Evolutionary conservation across 2,113 vertebrate genomes (phyloP).

Genomic region (Barnardius zonarius): DNA sequence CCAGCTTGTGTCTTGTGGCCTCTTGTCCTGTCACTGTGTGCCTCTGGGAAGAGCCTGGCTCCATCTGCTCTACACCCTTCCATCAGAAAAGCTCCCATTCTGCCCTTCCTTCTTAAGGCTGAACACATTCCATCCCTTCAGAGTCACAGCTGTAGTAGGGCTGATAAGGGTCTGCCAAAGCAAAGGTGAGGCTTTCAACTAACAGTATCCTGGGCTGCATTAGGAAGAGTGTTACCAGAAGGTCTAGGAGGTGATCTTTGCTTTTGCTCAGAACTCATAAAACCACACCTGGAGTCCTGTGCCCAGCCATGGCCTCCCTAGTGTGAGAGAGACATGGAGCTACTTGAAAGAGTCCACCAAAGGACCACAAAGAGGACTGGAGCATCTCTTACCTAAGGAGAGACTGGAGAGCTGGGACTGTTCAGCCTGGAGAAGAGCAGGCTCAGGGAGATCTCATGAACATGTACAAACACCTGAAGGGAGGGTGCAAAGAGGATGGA

Average conservation of each 20-base stretch:
- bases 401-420: neutral
- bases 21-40: neutral
- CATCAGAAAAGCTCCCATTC: neutral
- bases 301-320: neutral
- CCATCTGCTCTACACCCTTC: neutral
- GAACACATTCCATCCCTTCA: neutral
- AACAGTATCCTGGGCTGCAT: neutral
- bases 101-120: neutral
- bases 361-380: neutral
- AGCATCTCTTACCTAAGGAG: neutral
- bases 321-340: neutral
- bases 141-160: neutral
- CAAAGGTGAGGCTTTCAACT: neutral
- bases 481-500: no score
- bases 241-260: neutral
- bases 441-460: neutral
- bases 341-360: neutral
- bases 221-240: neutral
- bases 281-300: neutral
- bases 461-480: neutral
- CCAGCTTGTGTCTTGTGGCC: neutral
- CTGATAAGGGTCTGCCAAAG: neutral
- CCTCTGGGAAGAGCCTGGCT: neutral
- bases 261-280: neutral
- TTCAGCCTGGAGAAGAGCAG: neutral